phyloP scores from a whole-genome alignment of 2,113 vertebrate genomes.

The Phalacrocorax aristotelis region DNA sequence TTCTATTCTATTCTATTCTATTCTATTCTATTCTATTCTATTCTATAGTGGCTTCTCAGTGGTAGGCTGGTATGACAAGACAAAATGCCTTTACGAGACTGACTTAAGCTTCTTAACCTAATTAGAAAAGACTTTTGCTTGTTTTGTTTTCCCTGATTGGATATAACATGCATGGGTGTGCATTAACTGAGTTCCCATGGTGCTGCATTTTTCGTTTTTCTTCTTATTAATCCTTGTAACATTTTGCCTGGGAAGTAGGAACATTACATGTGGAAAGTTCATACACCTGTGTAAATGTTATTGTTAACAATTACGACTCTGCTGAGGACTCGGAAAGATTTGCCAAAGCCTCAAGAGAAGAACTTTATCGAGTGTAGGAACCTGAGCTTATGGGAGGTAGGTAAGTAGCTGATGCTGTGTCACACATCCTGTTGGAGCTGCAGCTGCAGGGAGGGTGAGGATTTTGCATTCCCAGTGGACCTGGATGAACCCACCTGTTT shows the following conservation, averaged over 20 bases:
- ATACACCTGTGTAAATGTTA: slow-evolving; percentile 22
- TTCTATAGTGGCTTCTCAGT: not conserved
- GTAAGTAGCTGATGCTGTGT: not conserved
- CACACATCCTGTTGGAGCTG: not conserved
- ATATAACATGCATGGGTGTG: not conserved
- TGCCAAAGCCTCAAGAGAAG: not conserved
- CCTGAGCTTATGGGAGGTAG: not conserved
- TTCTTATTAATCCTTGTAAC: not conserved
- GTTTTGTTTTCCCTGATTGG: not conserved
- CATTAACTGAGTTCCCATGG: not conserved
- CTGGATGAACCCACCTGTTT: not conserved
- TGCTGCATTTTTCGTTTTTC: slow-evolving; percentile 13
- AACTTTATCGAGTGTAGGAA: not conserved
- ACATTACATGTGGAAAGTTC: not conserved
- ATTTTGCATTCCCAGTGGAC: not conserved
- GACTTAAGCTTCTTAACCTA: not conserved
- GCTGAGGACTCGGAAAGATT: not conserved
- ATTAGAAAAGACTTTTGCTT: not conserved
- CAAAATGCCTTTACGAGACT: not conserved
- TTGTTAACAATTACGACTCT: not conserved
- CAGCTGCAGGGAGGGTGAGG: not conserved
- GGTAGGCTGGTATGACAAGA: not conserved
- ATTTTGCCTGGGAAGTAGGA: not conserved
- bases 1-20: too few relatives aligned
- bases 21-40: not conserved